Conservation (phyloP, 2,797 vertebrate species). For the Trachurus trachurus region DNA sequence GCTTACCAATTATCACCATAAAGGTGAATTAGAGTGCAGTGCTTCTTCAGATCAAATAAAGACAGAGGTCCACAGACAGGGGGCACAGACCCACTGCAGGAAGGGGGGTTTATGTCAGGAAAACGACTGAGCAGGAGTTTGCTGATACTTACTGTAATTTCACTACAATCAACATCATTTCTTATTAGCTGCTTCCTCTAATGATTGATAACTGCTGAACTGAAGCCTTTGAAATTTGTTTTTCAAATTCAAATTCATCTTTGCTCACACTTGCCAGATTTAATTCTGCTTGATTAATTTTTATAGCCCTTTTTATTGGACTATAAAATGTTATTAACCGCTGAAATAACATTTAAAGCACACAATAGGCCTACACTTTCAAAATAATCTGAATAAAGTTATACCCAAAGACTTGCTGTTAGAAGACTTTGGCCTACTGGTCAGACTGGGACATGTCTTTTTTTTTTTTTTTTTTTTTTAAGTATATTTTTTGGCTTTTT, state of each 20-base stretch:
- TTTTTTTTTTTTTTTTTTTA: no score
- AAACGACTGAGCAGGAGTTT: no score
- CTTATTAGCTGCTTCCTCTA: no score
- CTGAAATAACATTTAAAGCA: constrained; percentile 8
- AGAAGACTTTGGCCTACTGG: not conserved
- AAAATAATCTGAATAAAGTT: constrained; percentile 1
- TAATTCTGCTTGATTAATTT: constrained; percentile 28
- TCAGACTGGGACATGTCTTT: not conserved
- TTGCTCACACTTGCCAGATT: constrained; percentile 17
- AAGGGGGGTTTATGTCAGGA: no score
- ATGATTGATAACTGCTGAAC: no score
- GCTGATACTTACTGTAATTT: no score
- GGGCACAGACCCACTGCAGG: no score
- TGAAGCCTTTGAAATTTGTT: constrained; percentile 6
- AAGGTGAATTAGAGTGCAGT: constrained; percentile 29
- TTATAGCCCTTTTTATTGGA: not conserved
- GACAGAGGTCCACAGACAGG: no score
- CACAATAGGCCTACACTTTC: not conserved
- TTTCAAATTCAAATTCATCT: not conserved
- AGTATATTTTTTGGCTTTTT: no score
- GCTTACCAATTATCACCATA: constrained; percentile 23
- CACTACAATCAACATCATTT: no score
- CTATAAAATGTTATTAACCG: constrained; percentile 7
- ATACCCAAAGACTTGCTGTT: not conserved
- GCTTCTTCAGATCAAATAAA: constrained; percentile 21